Evolutionary conservation across 2,888 invertebrate species (phyloP).

Genomic region (Zaprionus bogoriensis): DNA sequence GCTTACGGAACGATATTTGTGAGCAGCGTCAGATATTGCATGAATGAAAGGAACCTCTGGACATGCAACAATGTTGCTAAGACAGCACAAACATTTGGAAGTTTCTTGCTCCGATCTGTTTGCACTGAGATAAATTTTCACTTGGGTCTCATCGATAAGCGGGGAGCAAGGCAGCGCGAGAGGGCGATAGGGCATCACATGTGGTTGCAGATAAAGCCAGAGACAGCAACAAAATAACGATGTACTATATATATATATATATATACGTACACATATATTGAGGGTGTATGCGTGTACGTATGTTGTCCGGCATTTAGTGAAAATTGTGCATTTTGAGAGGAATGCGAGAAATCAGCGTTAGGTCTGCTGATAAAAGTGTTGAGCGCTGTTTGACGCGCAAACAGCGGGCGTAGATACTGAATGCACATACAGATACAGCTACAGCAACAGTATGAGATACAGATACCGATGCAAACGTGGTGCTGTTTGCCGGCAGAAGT

Average conservation of each 20-base stretch:
- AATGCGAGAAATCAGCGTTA: constrained; percentile 52
- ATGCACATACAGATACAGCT: constrained; percentile 20
- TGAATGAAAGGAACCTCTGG: constrained; percentile 34
- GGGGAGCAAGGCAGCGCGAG: constrained; percentile 16
- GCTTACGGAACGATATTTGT: constrained; percentile 29
- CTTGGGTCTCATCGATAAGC: constrained; percentile 50
- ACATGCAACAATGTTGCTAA: constrained; percentile 75
- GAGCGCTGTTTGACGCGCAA: constrained; percentile 58
- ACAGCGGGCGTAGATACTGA: constrained; percentile 59
- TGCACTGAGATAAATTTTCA: constrained; percentile 65
- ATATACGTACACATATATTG: neutral
- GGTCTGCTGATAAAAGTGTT: constrained; percentile 65
- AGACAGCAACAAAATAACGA: constrained; percentile 13
- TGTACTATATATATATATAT: neutral
- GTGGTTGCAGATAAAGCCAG: constrained; percentile 48
- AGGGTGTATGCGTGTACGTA: neutral
- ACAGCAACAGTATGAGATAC: constrained; percentile 23
- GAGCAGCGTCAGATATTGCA: constrained; percentile 45
- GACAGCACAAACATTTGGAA: constrained; percentile 71
- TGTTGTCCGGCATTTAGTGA: constrained; percentile 34
- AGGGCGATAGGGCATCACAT: constrained; percentile 65
- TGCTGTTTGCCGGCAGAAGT: constrained; percentile 57
- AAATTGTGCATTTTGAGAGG: constrained; percentile 28
- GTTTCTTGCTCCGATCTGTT: constrained; percentile 60
- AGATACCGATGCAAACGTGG: constrained; percentile 26